Conservation (phyloP, 2,797 vertebrate species). For the Acipenser oxyrinchus region DNA sequence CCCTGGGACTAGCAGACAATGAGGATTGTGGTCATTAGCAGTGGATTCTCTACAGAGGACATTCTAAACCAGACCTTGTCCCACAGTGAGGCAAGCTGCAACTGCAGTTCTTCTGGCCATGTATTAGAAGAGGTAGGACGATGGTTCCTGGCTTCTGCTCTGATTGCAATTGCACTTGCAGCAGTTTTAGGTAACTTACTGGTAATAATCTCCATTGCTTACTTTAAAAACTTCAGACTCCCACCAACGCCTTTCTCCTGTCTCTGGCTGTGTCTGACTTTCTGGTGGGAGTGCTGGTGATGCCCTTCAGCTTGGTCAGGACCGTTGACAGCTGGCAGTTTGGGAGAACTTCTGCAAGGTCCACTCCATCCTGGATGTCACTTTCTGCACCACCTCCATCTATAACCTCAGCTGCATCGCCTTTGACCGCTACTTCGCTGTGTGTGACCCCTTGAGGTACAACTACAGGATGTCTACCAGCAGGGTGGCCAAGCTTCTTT, state of each 20-base stretch:
- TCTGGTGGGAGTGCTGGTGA: constrained; percentile 25
- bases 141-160: too few species aligned
- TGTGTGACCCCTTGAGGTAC: constrained; percentile 18
- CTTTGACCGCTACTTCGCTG: constrained; percentile 24
- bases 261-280: constrained; percentile 29
- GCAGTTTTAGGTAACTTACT: constrained; percentile 27
- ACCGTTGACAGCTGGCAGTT: constrained; percentile 25
- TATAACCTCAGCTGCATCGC: constrained; percentile 29
- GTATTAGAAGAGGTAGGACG: too few species aligned
- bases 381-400: constrained; percentile 26
- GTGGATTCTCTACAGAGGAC: too few species aligned
- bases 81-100: too few species aligned
- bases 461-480: constrained; percentile 21
- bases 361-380: constrained; percentile 26
- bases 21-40: too few species aligned
- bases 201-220: constrained; percentile 20
- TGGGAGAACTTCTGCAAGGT: constrained; percentile 19
- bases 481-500: constrained; percentile 14
- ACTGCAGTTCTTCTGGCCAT: too few species aligned
- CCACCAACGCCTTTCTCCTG: constrained; percentile 25
- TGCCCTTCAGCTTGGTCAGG: constrained; percentile 29
- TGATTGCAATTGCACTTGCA: too few species aligned
- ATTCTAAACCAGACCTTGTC: too few species aligned
- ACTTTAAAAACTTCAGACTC: constrained; percentile 19
- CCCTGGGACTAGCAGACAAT: too few species aligned